Conservation (phyloP, 2,888 invertebrate genomes). For the Junonia oenone region DNA sequence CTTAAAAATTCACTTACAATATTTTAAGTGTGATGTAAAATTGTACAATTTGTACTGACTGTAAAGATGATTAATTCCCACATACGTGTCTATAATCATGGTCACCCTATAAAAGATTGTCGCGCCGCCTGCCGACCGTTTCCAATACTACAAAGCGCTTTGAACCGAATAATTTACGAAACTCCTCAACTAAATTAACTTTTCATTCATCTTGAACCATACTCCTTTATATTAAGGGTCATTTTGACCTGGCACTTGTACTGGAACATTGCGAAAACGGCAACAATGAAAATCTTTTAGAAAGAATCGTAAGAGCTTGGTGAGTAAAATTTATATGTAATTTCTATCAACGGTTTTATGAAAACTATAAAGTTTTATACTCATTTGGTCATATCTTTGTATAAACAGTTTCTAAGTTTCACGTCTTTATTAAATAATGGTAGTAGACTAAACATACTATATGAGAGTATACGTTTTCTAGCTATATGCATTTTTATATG, state of each 20-base stretch:
- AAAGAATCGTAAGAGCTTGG: constrained; percentile 8
- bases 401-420: not conserved
- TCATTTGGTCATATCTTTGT: not conserved
- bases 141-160: constrained; percentile 28
- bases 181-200: constrained; percentile 21
- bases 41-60: too few relatives aligned
- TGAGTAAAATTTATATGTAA: constrained; percentile 19
- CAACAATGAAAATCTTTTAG: constrained; percentile 30
- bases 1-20: too few relatives aligned
- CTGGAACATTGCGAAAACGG: constrained; percentile 19
- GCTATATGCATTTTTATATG: too few relatives aligned
- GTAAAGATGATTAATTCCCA: too few relatives aligned
- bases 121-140: constrained; percentile 23
- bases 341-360: constrained; percentile 5
- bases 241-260: not conserved
- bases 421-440: too few relatives aligned
- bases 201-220: constrained; percentile 6
- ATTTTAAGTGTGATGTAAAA: too few relatives aligned
- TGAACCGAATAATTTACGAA: constrained; percentile 36
- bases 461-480: too few relatives aligned
- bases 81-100: not conserved
- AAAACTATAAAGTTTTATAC: not conserved
- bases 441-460: too few relatives aligned
- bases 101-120: constrained; percentile 17
- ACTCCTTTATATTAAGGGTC: constrained; percentile 2